phyloP scores from a whole-genome alignment of 1,140 invertebrate species.

The Leptopilina clavipes region DNA sequence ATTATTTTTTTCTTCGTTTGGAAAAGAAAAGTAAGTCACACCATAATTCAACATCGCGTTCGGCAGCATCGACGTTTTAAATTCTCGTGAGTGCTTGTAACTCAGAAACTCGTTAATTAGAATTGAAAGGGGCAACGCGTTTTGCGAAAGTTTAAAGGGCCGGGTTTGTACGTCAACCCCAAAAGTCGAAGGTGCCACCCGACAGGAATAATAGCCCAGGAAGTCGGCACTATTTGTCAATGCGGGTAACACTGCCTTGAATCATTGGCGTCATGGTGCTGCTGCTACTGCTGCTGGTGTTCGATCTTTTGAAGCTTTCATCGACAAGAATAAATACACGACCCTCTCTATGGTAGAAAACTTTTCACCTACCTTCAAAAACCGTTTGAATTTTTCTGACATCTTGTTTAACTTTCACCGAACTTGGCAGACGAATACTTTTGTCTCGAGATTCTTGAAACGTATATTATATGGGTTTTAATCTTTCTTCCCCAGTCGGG shows the following conservation, averaged over 20 bases:
- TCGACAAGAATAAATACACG: neutral
- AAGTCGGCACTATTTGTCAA: slow-evolving; percentile 11
- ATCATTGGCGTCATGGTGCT: no score
- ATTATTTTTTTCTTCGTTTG: no score
- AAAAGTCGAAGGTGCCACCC: slow-evolving; percentile 2
- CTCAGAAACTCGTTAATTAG: slow-evolving; percentile 12
- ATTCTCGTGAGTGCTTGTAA: slow-evolving; percentile 7
- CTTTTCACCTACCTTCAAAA: neutral
- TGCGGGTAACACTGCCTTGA: neutral
- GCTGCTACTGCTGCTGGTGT: neutral
- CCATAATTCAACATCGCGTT: neutral
- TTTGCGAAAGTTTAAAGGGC: slow-evolving; percentile 12
- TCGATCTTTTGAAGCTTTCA: slow-evolving; percentile 5
- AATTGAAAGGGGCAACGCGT: neutral
- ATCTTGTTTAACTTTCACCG: no score
- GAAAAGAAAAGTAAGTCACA: no score
- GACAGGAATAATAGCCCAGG: slow-evolving; percentile 2
- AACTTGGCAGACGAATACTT: no score
- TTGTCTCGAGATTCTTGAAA: no score
- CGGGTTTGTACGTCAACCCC: neutral
- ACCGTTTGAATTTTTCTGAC: no score
- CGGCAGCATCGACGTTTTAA: neutral
- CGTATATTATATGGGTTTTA: no score
- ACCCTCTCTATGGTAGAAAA: neutral
- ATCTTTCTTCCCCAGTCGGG: no score